Evolutionary conservation across 2,888 invertebrate species (phyloP).

Genomic region (Cacoxenus indagator): DNA sequence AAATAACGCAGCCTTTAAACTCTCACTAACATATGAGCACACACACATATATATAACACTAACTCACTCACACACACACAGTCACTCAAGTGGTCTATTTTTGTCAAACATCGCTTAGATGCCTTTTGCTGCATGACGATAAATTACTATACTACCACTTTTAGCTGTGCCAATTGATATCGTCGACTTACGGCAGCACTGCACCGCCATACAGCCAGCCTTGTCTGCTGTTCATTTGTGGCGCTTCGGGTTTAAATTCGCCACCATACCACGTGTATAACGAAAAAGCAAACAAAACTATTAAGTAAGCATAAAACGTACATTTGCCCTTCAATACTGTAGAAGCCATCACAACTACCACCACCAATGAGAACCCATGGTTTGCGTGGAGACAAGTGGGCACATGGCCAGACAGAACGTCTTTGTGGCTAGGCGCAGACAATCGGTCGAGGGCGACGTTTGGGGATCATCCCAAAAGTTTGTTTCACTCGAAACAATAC

Average conservation of each 20-base stretch:
- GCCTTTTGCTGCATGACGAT: constrained; percentile 56
- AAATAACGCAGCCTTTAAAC: constrained; percentile 50
- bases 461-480: not conserved
- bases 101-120: constrained; percentile 53
- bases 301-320: constrained; percentile 56
- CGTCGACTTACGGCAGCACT: constrained; percentile 9
- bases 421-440: not conserved
- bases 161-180: constrained; percentile 55
- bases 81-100: constrained; percentile 25
- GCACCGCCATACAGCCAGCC: not conserved
- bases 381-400: not conserved
- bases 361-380: not conserved
- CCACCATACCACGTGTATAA: constrained; percentile 9
- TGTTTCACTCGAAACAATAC: not conserved
- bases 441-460: not conserved
- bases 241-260: not conserved
- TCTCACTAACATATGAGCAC: constrained; percentile 57
- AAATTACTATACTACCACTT: constrained; percentile 58
- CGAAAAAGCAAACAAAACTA: constrained; percentile 55
- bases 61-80: not conserved
- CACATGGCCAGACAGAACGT: not conserved
- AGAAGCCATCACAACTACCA: not conserved
- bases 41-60: constrained; percentile 28
- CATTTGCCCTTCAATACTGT: not conserved
- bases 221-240: not conserved